Percentiles rank a stretch among this genome's conserved stretches.
phyloP scores from a whole-genome alignment of 2,113 vertebrate species.

The Sander vitreus region DNA sequence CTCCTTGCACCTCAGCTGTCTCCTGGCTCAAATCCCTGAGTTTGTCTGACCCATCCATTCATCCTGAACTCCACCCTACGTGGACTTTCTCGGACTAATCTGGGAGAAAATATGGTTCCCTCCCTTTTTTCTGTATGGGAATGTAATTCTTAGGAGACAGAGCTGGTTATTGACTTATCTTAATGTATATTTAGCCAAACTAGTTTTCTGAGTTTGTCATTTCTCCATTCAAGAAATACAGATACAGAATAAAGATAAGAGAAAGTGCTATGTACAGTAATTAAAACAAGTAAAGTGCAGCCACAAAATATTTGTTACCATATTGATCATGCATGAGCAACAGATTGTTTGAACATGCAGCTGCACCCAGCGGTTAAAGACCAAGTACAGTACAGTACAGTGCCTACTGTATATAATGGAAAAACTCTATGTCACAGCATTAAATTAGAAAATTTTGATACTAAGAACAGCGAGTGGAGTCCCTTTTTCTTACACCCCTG shows the following conservation, averaged over 20 bases:
- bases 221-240: not conserved
- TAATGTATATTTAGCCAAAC: not conserved
- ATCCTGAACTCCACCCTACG: too few species aligned
- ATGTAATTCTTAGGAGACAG: too few species aligned
- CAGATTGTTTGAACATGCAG: not conserved
- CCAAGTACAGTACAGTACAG: not conserved
- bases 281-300: not conserved
- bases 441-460: conserved; percentile 36
- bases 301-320: not conserved
- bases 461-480: conserved; percentile 13
- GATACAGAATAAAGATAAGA: not conserved
- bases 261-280: not conserved
- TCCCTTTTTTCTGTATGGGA: too few species aligned
- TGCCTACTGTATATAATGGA: not conserved
- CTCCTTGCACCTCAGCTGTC: not conserved
- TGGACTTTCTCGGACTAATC: too few species aligned
- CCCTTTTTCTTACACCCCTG: conserved; percentile 1
- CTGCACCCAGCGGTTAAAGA: conserved; percentile 3
- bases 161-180: not conserved
- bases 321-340: not conserved
- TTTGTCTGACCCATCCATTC: too few species aligned
- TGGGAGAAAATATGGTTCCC: too few species aligned
- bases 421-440: conserved; percentile 17
- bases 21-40: too few species aligned
- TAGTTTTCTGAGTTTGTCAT: not conserved